A percentile compares a stretch with the other conserved stretches of the same genome.
Conservation (phyloP, 2,888 invertebrate genomes). For the Cheilosia variabilis region DNA sequence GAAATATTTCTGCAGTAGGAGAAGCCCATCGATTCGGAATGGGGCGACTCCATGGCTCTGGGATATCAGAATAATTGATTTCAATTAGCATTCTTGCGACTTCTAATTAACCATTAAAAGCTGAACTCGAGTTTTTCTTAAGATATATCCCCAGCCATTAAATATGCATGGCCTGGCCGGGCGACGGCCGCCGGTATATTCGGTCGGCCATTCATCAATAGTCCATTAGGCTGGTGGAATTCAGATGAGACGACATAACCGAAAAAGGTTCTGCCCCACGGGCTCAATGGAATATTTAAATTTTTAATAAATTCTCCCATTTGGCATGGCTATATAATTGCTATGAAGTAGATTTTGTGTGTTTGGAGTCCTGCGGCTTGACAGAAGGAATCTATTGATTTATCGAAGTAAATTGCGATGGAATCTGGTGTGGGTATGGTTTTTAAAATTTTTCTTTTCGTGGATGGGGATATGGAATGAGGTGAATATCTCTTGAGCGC, state of each 20-base stretch:
- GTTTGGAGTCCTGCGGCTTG: background rate
- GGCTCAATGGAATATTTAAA: constrained; percentile 41
- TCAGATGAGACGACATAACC: constrained; percentile 28
- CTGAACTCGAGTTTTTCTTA: constrained; percentile 40
- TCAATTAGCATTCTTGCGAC: constrained; percentile 69
- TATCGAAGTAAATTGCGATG: background rate
- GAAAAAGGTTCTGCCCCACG: constrained; percentile 23
- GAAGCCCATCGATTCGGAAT: background rate
- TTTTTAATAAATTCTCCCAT: constrained; percentile 13
- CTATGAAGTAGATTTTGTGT: background rate
- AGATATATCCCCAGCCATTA: constrained; percentile 30
- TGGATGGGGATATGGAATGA: background rate
- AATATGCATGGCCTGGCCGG: constrained; percentile 46
- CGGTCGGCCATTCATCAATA: constrained; percentile 64
- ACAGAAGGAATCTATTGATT: background rate
- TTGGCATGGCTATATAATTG: constrained; percentile 5
- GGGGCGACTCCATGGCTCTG: constrained; percentile 37
- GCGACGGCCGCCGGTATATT: constrained; percentile 12
- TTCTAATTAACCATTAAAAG: constrained; percentile 63
- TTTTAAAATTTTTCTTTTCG: background rate
- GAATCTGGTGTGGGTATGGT: too few species aligned
- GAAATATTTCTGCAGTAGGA: background rate
- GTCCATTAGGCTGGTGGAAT: constrained; percentile 61
- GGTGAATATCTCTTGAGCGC: too few species aligned
- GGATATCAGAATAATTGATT: constrained; percentile 72